A percentile compares a stretch with the other conserved stretches of the same genome.
Evolutionary conservation across 2,797 vertebrate genomes (phyloP).

Genomic region (Anableps anableps): DNA sequence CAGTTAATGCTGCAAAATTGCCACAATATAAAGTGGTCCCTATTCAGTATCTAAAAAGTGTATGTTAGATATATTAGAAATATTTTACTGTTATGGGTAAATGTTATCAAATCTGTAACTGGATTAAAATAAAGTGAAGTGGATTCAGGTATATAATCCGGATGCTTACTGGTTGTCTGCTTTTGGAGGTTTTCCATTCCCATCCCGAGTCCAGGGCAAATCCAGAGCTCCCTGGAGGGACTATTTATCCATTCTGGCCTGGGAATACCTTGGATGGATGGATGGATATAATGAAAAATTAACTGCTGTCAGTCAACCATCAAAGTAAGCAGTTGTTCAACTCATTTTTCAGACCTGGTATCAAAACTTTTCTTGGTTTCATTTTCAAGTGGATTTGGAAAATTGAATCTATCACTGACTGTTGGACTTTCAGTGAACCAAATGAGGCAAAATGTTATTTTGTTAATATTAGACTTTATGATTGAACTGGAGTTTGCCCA

Average conservation of each 20-base stretch:
- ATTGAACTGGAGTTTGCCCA: not conserved
- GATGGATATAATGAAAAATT: no score
- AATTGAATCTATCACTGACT: not conserved
- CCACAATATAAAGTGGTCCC: not conserved
- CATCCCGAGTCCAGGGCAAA: no score
- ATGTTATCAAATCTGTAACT: not conserved
- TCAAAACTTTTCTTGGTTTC: not conserved
- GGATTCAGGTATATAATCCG: not conserved
- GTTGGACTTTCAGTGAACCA: not conserved
- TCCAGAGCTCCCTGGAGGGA: no score
- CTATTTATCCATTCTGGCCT: no score
- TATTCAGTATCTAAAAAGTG: not conserved
- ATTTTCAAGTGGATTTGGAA: not conserved
- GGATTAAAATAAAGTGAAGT: not conserved
- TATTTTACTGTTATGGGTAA: not conserved
- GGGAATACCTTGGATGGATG: no score
- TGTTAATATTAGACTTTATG: not conserved
- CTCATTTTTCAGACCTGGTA: not conserved
- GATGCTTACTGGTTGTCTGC: not conserved
- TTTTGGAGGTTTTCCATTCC: no score
- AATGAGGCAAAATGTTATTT: not conserved
- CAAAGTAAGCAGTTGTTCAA: not conserved
- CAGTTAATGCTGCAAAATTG: conserved; percentile 12
- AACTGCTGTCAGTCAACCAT: not conserved
- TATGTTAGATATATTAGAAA: not conserved